Evolutionary conservation across 2,113 vertebrate genomes (phyloP).

Genomic region (Halcyon senegalensis): DNA sequence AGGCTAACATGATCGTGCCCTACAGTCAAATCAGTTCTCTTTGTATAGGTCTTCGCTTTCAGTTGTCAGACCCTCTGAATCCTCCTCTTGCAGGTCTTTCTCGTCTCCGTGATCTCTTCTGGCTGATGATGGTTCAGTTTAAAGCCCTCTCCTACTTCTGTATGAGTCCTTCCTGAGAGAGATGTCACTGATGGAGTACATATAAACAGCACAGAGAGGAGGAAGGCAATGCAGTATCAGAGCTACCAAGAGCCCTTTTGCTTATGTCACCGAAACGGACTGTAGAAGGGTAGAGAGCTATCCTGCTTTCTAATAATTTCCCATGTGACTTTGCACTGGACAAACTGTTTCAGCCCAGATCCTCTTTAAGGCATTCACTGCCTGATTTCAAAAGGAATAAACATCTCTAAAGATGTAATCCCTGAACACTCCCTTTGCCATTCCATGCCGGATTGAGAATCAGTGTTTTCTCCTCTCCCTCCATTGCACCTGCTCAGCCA

Average conservation of each 20-base stretch:
- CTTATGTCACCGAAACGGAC: not conserved
- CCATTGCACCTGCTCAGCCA: not conserved
- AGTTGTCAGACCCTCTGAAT: not conserved
- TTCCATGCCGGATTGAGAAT: not conserved
- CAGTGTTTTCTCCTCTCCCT: not conserved
- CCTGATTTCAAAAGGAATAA: not conserved
- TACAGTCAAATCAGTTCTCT: not conserved
- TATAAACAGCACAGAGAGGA: not conserved
- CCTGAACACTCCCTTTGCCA: not conserved
- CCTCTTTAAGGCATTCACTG: not conserved
- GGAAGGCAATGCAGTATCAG: not conserved
- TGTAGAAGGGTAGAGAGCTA: not conserved
- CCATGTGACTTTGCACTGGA: not conserved
- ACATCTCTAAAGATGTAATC: not conserved
- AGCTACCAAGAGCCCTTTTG: not conserved
- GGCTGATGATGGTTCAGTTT: not conserved
- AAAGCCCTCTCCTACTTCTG: not conserved
- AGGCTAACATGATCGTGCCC: not conserved
- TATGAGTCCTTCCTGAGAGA: not conserved
- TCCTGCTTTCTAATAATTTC: not conserved
- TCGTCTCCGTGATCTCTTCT: not conserved
- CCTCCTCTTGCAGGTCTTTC: not conserved
- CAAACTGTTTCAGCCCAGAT: not conserved
- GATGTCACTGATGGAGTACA: not conserved
- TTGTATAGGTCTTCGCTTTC: not conserved